Evolutionary conservation across 2,888 invertebrate species (phyloP).

Genomic region (Patella caerulea): DNA sequence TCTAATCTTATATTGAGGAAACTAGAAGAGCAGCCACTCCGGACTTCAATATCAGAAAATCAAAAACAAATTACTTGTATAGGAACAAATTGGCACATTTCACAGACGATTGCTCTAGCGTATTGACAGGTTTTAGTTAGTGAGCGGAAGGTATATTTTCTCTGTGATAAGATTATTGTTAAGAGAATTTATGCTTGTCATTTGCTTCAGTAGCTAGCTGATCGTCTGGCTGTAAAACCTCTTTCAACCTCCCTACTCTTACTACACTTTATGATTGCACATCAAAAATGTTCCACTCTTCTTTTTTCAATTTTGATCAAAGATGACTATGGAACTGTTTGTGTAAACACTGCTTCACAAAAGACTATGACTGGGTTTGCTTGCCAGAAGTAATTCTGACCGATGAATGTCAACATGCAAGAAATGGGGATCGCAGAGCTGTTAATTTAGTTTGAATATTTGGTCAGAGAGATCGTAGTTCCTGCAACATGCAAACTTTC

Average conservation of each 20-base stretch:
- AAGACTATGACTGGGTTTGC: background rate
- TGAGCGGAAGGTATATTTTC: background rate
- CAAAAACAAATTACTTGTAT: conserved; percentile 8
- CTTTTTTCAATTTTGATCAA: background rate
- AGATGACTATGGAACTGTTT: conserved; percentile 8
- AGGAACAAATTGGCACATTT: conserved; percentile 12
- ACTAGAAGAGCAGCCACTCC: background rate
- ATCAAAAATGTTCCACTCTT: too few relatives aligned
- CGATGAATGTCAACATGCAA: conserved; percentile 13
- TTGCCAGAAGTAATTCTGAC: background rate
- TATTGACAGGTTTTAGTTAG: background rate
- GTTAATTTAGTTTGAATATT: conserved; percentile 20
- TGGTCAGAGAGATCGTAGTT: conserved; percentile 14
- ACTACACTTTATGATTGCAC: too few relatives aligned
- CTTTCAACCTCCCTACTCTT: too few relatives aligned
- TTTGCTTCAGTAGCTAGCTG: conserved; percentile 3
- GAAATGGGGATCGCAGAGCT: conserved; percentile 9
- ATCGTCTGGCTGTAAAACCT: background rate
- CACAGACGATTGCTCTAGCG: conserved; percentile 4
- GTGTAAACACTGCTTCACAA: conserved; percentile 9
- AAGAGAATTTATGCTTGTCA: background rate
- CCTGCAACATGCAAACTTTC: conserved; percentile 1
- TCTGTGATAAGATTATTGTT: background rate
- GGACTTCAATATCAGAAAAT: conserved; percentile 5
- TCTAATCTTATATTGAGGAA: too few relatives aligned